phyloP scores from a whole-genome alignment of 1,140 invertebrate species.

The Calycopis cecrops region DNA sequence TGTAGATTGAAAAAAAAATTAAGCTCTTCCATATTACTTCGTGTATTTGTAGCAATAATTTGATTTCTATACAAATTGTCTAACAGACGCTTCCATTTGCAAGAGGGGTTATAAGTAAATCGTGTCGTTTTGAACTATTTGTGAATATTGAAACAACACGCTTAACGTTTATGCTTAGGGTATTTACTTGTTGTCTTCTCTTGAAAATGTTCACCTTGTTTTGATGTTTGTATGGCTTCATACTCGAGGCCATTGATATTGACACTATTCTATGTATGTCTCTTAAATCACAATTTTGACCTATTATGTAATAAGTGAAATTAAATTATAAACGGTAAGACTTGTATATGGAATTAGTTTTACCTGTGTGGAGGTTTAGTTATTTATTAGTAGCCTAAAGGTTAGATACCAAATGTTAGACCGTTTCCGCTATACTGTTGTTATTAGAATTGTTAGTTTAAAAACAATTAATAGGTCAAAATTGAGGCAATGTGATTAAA shows the following conservation, averaged over 20 bases:
- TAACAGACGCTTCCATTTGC: too few species aligned
- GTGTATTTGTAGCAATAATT: too few species aligned
- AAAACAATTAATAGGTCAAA: constrained; percentile 1
- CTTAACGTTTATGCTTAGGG: constrained; percentile 4
- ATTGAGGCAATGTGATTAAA: background rate
- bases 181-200: constrained; percentile 9
- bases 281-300: constrained; percentile 2
- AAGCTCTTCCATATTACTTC: too few species aligned
- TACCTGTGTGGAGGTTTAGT: background rate
- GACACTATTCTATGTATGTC: background rate
- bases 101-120: too few species aligned
- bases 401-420: background rate
- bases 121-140: background rate
- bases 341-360: background rate
- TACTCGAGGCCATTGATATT: constrained; percentile 17
- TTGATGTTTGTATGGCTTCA: constrained; percentile 29
- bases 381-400: background rate
- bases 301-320: background rate
- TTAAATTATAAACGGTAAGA: background rate
- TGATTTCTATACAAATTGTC: too few species aligned
- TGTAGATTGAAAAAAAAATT: too few species aligned
- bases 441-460: background rate
- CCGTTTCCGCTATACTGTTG: background rate
- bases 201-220: constrained; percentile 23
- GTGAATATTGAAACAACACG: constrained; percentile 5